These are phyloP conservation scores for Ramazzottius varieornatus DNA, from an alignment of 2,888 invertebrate species.

Conservation along the genomic window DNA sequence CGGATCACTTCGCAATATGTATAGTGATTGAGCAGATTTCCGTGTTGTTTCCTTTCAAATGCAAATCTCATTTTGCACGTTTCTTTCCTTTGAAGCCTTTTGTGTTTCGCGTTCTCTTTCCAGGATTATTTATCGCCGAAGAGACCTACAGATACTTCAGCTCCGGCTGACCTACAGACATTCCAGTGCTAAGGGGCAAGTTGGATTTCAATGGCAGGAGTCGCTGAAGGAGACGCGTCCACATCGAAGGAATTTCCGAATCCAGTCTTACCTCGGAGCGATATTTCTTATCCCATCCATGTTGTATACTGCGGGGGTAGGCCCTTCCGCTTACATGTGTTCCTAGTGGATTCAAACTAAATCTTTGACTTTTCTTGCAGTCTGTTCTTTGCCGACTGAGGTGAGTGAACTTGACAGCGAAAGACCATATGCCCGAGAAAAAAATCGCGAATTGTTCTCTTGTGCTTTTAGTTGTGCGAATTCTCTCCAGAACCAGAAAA, in stretches of 20 bases:
- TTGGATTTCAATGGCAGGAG: too few species aligned
- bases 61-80: too few species aligned
- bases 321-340: neutral
- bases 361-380: slow-evolving; percentile 19
- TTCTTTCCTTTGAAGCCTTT: too few species aligned
- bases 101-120: too few species aligned
- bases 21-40: too few species aligned
- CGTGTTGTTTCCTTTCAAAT: too few species aligned
- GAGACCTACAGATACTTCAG: too few species aligned
- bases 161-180: too few species aligned
- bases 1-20: too few species aligned
- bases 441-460: neutral
- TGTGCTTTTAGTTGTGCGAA: slow-evolving; percentile 55
- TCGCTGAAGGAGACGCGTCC: too few species aligned
- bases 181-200: too few species aligned
- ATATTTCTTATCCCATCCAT: slow-evolving; percentile 49
- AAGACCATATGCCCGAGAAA: neutral
- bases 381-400: slow-evolving; percentile 78
- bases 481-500: slow-evolving; percentile 90
- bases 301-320: slow-evolving; percentile 55
- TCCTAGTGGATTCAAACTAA: neutral
- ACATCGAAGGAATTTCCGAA: neutral
- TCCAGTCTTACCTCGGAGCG: slow-evolving; percentile 32
- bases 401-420: slow-evolving; percentile 22
- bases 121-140: too few species aligned